Conservation (phyloP, 2,797 vertebrate genomes). For the Echeneis naucrates region DNA sequence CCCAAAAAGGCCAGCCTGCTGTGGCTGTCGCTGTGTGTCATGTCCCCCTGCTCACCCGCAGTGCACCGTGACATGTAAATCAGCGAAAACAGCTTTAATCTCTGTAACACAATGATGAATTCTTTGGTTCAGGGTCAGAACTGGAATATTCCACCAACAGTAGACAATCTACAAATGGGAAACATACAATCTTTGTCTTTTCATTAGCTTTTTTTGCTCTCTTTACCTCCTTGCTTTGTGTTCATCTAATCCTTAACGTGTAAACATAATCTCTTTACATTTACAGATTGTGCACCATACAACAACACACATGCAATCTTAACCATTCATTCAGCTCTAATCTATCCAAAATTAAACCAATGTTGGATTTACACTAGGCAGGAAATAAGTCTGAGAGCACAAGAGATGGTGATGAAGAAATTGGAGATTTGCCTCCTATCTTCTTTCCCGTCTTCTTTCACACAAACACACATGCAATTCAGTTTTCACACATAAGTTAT, state of each 20-base stretch:
- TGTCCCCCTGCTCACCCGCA: constrained; percentile 5
- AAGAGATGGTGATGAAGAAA: not conserved
- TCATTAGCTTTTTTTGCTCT: not conserved
- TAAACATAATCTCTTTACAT: not conserved
- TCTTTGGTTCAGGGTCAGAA: constrained; percentile 1
- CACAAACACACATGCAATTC: not conserved
- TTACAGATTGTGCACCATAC: not conserved
- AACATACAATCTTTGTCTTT: not conserved
- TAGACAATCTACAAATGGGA: constrained; percentile 8
- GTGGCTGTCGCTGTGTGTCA: constrained; percentile 29
- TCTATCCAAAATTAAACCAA: constrained; percentile 3
- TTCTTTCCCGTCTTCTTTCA: not conserved
- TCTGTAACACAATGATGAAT: constrained; percentile 3
- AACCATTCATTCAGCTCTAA: constrained; percentile 16
- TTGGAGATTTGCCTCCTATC: constrained; percentile 3
- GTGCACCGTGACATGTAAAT: constrained; percentile 26
- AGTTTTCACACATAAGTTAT: not conserved
- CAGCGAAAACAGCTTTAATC: constrained; percentile 17
- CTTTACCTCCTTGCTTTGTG: not conserved
- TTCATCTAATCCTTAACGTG: not conserved
- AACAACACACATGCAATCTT: not conserved
- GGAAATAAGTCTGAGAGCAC: constrained; percentile 72
- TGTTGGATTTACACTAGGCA: constrained; percentile 24
- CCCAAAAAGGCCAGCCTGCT: constrained; percentile 70
- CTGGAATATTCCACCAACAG: not conserved